Evolutionary conservation across 64 coral and sea anemone genomes (phyloP).

Genomic region (Actinia equina): DNA sequence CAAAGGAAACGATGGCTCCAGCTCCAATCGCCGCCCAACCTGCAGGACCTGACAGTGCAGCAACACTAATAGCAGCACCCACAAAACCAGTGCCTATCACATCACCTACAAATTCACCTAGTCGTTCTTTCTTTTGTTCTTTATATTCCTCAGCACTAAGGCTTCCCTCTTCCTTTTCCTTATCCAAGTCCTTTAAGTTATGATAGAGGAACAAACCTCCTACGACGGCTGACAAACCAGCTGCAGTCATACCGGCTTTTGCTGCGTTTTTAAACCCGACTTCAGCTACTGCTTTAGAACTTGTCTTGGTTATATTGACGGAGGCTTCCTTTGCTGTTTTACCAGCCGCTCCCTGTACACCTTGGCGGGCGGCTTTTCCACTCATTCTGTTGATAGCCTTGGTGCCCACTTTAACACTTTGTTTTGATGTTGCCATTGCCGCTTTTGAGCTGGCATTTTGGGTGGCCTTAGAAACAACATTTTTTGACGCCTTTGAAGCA

Average conservation of each 20-base stretch:
- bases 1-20: not conserved
- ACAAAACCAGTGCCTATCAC: not conserved
- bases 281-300: not conserved
- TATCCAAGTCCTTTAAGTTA: not conserved
- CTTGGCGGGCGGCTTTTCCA: not conserved
- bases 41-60: not conserved
- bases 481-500: not conserved
- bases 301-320: not conserved
- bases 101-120: not conserved
- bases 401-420: not conserved
- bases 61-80: not conserved
- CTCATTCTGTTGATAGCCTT: not conserved
- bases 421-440: not conserved
- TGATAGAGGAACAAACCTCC: not conserved
- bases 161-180: not conserved
- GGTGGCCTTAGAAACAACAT: not conserved
- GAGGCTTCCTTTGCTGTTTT: not conserved
- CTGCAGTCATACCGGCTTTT: not conserved
- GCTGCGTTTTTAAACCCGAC: not conserved
- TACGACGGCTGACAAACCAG: not conserved
- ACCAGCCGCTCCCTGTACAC: not conserved
- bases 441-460: not conserved
- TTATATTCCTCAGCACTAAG: not conserved
- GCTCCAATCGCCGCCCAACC: not conserved
- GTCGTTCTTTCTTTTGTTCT: not conserved